Evolutionary conservation across 2,797 vertebrate species (phyloP).

Genomic region (Yasuhikotakia modesta): DNA sequence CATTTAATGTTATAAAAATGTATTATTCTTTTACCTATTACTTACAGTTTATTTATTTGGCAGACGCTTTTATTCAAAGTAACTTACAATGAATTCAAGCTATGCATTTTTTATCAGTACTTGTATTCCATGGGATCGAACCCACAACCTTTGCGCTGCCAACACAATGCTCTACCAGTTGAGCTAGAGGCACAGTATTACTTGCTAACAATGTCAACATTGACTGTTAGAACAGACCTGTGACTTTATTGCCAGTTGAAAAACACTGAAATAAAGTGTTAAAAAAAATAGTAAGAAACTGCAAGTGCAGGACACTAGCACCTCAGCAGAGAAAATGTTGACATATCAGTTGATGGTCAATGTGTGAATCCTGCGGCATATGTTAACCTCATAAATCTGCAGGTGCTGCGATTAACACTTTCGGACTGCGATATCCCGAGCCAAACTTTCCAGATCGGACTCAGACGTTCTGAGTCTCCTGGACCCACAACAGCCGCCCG

Average conservation of each 20-base stretch:
- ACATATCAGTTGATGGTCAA: conserved; percentile 32
- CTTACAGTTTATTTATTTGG: no score
- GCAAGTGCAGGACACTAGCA: conserved; percentile 5
- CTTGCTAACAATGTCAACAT: not conserved
- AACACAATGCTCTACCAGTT: no score
- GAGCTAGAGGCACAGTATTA: no score
- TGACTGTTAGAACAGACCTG: not conserved
- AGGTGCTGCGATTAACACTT: conserved; percentile 11
- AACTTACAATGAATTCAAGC: no score
- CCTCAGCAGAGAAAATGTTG: conserved; percentile 19
- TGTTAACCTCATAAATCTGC: conserved; percentile 15
- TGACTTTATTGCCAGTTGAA: conserved; percentile 2
- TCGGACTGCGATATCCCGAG: not conserved
- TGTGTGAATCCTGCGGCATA: conserved; percentile 27
- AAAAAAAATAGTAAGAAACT: not conserved
- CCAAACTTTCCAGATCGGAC: conserved; percentile 12
- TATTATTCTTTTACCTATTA: no score
- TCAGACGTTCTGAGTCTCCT: not conserved
- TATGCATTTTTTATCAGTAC: no score
- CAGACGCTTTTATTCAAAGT: no score
- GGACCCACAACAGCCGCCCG: conserved; percentile 10
- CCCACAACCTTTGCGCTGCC: no score
- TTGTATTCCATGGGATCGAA: no score
- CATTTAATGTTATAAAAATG: not conserved
- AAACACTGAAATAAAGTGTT: conserved; percentile 34